Evolutionary conservation across 2,888 invertebrate genomes (phyloP).

Genomic region (Drosophila koepferae): DNA sequence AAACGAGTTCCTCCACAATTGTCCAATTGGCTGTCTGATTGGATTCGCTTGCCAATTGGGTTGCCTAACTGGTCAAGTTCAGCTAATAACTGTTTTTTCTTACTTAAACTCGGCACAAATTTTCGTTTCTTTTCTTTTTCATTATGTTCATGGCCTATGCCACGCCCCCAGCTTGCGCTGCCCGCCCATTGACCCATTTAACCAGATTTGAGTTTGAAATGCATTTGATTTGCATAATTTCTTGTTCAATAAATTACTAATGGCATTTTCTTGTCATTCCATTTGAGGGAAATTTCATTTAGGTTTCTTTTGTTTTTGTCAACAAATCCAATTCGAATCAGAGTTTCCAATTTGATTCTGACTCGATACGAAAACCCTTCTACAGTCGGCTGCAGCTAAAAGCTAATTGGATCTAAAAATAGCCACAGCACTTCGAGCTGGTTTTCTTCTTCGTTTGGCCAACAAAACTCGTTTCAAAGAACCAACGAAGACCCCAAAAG

Average conservation of each 20-base stretch:
- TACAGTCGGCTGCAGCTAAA: constrained; percentile 33
- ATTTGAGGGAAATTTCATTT: background rate
- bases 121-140: background rate
- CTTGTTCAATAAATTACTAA: constrained; percentile 10
- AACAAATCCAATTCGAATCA: background rate
- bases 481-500: constrained; percentile 29
- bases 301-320: too few species aligned
- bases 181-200: constrained; percentile 63
- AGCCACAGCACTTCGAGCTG: constrained; percentile 57
- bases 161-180: background rate
- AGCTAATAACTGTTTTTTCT: background rate
- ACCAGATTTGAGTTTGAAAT: constrained; percentile 43
- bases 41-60: constrained; percentile 5
- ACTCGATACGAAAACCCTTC: background rate
- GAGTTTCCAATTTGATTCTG: background rate
- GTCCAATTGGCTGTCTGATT: constrained; percentile 6
- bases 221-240: constrained; percentile 57
- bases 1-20: constrained; percentile 27
- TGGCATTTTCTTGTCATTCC: background rate
- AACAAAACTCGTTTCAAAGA: constrained; percentile 61
- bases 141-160: background rate
- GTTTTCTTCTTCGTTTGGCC: constrained; percentile 37
- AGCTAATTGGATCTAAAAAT: constrained; percentile 78
- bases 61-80: background rate
- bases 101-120: background rate